phyloP scores from a whole-genome alignment of 2,113 vertebrate species.

The Carlito syrichta region DNA sequence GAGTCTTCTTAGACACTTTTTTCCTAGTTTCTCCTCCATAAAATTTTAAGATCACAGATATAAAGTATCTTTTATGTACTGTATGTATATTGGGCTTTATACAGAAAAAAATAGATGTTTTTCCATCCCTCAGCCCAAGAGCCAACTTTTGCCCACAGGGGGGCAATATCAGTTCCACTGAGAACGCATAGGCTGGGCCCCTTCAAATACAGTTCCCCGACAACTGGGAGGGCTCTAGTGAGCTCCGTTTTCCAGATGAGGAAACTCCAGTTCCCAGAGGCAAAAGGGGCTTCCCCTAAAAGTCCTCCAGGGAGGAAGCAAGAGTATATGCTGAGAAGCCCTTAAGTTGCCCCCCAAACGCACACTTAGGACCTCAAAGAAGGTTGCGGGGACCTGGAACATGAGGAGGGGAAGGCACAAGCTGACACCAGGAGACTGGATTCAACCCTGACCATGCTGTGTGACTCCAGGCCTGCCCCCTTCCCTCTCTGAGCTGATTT shows the following conservation, averaged over 20 bases:
- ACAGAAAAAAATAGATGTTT: neutral
- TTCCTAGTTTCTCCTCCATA: neutral
- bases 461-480: neutral
- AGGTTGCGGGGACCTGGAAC: neutral
- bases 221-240: neutral
- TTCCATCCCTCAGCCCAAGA: neutral
- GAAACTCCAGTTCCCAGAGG: neutral
- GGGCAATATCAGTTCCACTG: neutral
- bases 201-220: neutral
- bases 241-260: neutral
- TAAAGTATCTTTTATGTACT: neutral
- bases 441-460: neutral
- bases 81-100: neutral
- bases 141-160: neutral
- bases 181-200: neutral
- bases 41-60: neutral
- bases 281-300: neutral
- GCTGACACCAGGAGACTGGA: no score
- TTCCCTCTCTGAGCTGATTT: neutral
- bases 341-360: neutral
- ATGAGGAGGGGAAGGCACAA: rapidly evolving
- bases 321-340: neutral
- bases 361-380: neutral
- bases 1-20: neutral
- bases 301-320: neutral